Conservation (phyloP, 2,888 invertebrate genomes). For the Ormyrus labotus region DNA sequence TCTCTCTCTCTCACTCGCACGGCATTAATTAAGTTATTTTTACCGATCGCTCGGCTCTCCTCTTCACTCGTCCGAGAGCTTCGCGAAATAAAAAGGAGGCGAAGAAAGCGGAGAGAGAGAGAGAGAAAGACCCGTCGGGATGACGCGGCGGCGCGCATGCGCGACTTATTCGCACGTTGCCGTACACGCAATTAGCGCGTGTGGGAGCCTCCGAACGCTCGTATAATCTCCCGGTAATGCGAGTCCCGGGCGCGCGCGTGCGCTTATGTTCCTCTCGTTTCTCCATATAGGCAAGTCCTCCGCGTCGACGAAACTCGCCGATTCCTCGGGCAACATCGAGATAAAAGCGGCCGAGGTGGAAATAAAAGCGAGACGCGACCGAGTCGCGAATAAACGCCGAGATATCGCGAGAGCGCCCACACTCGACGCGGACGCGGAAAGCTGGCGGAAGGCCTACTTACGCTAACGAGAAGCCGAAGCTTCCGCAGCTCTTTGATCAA, state of each 20-base stretch:
- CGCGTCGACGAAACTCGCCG: background rate
- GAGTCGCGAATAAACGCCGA: background rate
- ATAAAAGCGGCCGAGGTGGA: background rate
- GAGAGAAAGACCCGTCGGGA: no score
- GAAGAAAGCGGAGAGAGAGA: background rate
- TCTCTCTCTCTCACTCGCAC: background rate
- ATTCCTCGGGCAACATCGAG: background rate
- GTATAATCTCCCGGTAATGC: constrained; percentile 56
- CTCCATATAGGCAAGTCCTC: background rate
- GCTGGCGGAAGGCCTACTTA: constrained; percentile 38
- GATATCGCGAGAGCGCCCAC: constrained; percentile 4
- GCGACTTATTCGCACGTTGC: constrained; percentile 59
- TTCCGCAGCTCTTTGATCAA: background rate
- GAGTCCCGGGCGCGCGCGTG: constrained; percentile 32
- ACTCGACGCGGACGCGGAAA: background rate
- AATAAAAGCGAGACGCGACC: background rate
- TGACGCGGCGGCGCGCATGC: background rate
- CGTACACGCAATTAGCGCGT: constrained; percentile 63
- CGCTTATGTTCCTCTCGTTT: background rate
- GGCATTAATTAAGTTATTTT: constrained; percentile 72
- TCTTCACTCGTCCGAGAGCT: background rate
- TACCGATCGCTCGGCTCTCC: constrained; percentile 59
- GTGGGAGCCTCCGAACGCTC: constrained; percentile 54
- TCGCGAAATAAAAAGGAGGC: background rate
- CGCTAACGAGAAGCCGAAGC: constrained; percentile 46